Evolutionary conservation across 2,888 invertebrate genomes (phyloP).

Genomic region (Clunio marinus): DNA sequence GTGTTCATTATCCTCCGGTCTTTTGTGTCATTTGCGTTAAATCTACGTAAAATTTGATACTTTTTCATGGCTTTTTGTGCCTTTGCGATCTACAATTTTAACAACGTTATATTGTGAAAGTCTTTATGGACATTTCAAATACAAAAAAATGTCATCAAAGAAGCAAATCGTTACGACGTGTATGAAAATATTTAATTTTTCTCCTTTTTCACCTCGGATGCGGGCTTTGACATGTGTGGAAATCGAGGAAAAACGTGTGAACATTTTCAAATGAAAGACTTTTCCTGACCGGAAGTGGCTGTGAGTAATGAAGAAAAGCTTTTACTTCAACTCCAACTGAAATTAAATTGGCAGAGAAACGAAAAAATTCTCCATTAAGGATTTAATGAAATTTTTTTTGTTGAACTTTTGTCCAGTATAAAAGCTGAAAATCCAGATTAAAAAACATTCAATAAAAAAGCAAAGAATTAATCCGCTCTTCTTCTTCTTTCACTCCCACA

Average conservation of each 20-base stretch:
- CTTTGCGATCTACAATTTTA: not conserved
- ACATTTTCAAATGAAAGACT: not conserved
- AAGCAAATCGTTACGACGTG: not conserved
- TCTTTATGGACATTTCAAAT: not conserved
- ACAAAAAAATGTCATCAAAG: conserved; percentile 13
- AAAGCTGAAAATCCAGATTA: conserved; percentile 3
- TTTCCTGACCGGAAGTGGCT: conserved; percentile 24
- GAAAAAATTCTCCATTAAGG: conserved; percentile 25
- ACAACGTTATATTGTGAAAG: not conserved
- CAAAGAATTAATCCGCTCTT: not conserved
- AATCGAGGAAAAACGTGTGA: conserved; percentile 18
- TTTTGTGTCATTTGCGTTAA: conserved; percentile 31
- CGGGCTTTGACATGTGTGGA: not conserved
- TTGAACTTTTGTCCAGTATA: not conserved
- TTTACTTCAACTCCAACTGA: not conserved
- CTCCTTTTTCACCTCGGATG: not conserved
- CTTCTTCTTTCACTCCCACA: not conserved
- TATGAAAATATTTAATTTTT: conserved; percentile 21
- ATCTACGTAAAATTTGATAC: conserved; percentile 28
- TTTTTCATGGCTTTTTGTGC: not conserved
- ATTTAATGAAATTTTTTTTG: conserved; percentile 2
- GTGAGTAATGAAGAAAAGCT: not conserved
- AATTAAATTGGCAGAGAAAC: not conserved
- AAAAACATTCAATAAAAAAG: conserved; percentile 2
- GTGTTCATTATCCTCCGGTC: not conserved